Evolutionary conservation across 2,113 vertebrate genomes (phyloP).

Genomic region (Nettapus auritus): DNA sequence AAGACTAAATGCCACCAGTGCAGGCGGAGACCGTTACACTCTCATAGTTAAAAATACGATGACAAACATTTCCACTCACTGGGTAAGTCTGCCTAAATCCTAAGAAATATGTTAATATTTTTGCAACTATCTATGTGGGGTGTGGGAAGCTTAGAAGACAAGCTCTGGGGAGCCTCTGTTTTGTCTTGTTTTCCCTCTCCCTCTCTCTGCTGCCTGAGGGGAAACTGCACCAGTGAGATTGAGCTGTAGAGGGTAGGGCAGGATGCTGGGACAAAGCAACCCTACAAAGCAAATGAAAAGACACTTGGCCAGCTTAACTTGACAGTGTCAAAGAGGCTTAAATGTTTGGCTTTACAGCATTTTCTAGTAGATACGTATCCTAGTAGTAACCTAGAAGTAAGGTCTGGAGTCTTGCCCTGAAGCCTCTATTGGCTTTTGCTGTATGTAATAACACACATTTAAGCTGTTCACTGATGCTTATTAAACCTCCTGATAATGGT

Average conservation of each 20-base stretch:
- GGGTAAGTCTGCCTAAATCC: constrained; percentile 67
- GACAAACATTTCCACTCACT: accelerated
- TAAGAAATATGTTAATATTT: not conserved
- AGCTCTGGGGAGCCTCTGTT: not conserved
- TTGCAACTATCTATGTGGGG: not conserved
- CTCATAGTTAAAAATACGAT: constrained; percentile 60
- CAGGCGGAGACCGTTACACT: constrained; percentile 64
- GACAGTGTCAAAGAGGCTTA: not conserved
- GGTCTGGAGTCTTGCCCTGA: not conserved
- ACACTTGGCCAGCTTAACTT: not conserved
- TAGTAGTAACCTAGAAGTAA: not conserved
- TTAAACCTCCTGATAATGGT: not conserved
- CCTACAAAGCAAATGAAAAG: not conserved
- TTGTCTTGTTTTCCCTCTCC: not conserved
- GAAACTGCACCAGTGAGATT: not conserved
- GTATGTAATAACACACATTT: not conserved
- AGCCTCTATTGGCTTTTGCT: not conserved
- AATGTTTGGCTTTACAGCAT: not conserved
- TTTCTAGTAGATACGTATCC: not conserved
- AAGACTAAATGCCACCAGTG: accelerated
- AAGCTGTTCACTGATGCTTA: not conserved
- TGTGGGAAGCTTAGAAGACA: not conserved
- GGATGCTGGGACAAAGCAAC: not conserved
- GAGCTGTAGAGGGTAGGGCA: not conserved
- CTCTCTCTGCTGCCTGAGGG: not conserved